Evolutionary conservation across 2,888 invertebrate species (phyloP), one percentile per base, ranked within the genome.

Genomic region (Nomada ruficornis): DNA sequence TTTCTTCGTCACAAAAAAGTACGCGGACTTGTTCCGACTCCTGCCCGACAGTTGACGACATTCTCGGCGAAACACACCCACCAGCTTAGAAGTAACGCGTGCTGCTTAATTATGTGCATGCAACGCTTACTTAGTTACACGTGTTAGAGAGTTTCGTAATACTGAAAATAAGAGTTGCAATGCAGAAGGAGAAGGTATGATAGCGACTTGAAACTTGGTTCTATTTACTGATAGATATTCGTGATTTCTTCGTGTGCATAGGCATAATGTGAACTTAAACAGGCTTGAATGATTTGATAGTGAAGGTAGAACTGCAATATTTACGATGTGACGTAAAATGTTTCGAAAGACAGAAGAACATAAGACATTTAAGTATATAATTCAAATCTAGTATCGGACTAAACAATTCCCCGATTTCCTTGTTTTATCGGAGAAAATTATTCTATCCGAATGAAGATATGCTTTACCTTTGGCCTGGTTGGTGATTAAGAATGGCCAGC

Each of bases 111-210:
- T 79, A 50, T 42, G 18, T 13, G 15, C 5, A 55, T 11, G 55
- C 18, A n/a, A 29, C 47, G 20, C 52, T 18, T 3, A 36, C 18
- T 7, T 3, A 36, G 18, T 7, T 15, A 50, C 29, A 20, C 20
- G 42, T n/a, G 47, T 29, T 13, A 13, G n/a, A 50, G 42, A 18
- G 44, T 78, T 79, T 78, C 79, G 63, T 52, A 69, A 79, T 4
- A 18, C 15, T 29, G 63, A 63, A 50, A 59, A 52, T 18, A 47
- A 62, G 29, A 50, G 23, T 29, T 20, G 52, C 44, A 26, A 18
- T 13, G 44, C 3, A 9, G 0, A 0, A 13, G 36, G 9, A 0
- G 20, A 54, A 67, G 4, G 11, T 2, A 44, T 13, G 23, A 18
- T 13, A 2, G 11, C 4, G 11, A 9, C 11, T 44, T 62, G 18